These are phyloP conservation scores for Argya squamiceps DNA, from an alignment of 2,797 vertebrate genomes.

Conservation along the genomic window DNA sequence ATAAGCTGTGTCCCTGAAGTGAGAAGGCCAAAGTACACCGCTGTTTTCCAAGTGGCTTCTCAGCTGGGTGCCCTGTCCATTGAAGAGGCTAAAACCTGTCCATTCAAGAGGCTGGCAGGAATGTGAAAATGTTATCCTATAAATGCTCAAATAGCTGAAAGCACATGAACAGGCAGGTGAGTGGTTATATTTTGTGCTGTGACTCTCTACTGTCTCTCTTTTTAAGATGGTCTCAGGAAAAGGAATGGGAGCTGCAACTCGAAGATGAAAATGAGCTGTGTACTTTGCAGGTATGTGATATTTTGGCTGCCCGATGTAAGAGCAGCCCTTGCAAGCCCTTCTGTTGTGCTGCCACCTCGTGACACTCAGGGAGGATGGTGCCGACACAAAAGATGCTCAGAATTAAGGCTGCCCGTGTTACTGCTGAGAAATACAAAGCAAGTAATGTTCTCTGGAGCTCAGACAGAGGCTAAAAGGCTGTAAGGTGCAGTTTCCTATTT, in stretches of 20 bases:
- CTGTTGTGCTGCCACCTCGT: slow-evolving; percentile 36
- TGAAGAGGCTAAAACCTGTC: background rate
- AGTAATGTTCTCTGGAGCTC: background rate
- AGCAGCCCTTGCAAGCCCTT: background rate
- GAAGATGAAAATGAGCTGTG: fast-evolving
- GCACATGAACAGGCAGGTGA: background rate
- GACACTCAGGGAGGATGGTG: background rate
- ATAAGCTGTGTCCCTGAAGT: background rate
- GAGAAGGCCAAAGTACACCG: background rate
- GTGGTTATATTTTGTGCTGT: background rate
- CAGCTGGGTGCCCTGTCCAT: background rate
- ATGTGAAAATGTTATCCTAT: background rate
- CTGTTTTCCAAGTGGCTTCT: background rate
- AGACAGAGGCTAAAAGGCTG: background rate
- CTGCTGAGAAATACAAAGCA: background rate
- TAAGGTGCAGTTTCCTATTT: background rate
- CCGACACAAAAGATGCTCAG: background rate
- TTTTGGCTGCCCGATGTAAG: background rate
- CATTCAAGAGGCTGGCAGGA: background rate
- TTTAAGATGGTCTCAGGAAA: background rate
- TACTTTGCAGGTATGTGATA: background rate
- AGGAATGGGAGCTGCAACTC: background rate
- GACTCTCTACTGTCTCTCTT: background rate
- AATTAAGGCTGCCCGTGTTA: background rate
- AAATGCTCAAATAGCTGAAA: background rate